Base-by-base conservation (phyloP, 2,888 invertebrate genomes). In the Cryptocheilus praepositus region DNA sequence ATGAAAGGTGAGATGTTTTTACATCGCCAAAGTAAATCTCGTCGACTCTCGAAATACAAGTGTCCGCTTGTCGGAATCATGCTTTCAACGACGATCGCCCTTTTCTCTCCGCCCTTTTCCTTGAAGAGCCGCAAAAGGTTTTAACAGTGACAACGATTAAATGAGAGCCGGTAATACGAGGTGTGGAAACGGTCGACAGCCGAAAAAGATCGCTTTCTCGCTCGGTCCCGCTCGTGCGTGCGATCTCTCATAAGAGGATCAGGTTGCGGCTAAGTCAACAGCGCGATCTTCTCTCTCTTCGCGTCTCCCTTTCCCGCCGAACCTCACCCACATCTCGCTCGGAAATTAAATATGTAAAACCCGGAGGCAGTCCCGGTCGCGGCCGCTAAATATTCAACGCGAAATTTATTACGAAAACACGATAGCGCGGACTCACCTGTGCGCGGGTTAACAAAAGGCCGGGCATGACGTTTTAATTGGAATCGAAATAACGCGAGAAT, bases 281-380 rank as follows among this genome's bases (percentile, higher is more conserved):
- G 67, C 63, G 3, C 49, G 18, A 18, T 49, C 49, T 49, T 49
- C 49, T 16, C 49, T 5, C 49, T n/a, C 18, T 49, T 13, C 49
- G 1, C n/a, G 1, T 49, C 49, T 49, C 49, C n/a, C 18, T 13
- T 11, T 16, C 49, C 49, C 16, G 0, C 19, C 49, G 4, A 22
- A 3, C 25, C 15, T 36, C 60, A 36, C 16, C n/a, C 1, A 28
- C 55, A 4, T 21, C 54, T 21, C 22, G 8, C 45, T 57, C 15
- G 3, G 66, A 71, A 76, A 76, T 77, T 71, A 77, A 76, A 76
- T 77, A 76, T 77, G 76, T 73, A 76, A 77, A 76, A 76, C 70
- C 70, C 52, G 18, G 28, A 45, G 57, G 55, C 59, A 22, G 55
- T 13, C 11, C 18, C 45, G 21, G 16, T 22, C 21, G 22, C 36